These are phyloP conservation scores for Eristalis tenax DNA, from an alignment of 2,888 invertebrate species.

Conservation along the genomic window DNA sequence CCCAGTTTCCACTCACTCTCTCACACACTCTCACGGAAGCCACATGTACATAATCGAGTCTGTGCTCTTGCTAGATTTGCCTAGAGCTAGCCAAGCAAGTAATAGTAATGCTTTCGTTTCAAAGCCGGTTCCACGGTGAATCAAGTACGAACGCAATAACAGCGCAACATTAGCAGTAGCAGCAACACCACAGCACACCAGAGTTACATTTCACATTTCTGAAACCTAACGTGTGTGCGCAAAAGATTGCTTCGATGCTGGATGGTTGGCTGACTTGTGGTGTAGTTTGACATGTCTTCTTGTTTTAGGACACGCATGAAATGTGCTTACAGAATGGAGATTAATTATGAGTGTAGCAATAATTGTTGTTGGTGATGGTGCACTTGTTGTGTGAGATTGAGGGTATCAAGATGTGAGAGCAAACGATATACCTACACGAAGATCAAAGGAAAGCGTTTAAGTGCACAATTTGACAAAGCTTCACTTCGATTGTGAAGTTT, in stretches of 20 bases:
- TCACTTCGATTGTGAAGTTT: conserved; percentile 9
- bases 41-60: conserved; percentile 1
- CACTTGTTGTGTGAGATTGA: conserved; percentile 60
- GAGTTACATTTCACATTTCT: conserved; percentile 64
- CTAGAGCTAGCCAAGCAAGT: conserved; percentile 69
- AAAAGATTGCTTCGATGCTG: conserved; percentile 24
- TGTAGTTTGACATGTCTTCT: conserved; percentile 66
- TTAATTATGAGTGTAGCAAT: conserved; percentile 56
- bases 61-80: conserved; percentile 54
- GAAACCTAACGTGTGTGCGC: conserved; percentile 22
- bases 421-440: conserved; percentile 9
- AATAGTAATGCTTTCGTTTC: conserved; percentile 66
- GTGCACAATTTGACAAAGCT: conserved; percentile 38
- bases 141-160: conserved; percentile 56
- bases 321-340: conserved; percentile 63
- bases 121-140: conserved; percentile 65
- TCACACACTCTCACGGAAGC: background rate
- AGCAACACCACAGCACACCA: conserved; percentile 8
- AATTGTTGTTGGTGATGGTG: conserved; percentile 27
- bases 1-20: conserved; percentile 5
- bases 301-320: conserved; percentile 70
- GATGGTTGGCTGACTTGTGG: conserved; percentile 32
- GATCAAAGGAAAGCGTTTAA: conserved; percentile 18
- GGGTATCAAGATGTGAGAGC: conserved; percentile 53
- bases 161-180: background rate